Conservation (phyloP, 1,140 invertebrate species). For the Heliothis subflexa region DNA sequence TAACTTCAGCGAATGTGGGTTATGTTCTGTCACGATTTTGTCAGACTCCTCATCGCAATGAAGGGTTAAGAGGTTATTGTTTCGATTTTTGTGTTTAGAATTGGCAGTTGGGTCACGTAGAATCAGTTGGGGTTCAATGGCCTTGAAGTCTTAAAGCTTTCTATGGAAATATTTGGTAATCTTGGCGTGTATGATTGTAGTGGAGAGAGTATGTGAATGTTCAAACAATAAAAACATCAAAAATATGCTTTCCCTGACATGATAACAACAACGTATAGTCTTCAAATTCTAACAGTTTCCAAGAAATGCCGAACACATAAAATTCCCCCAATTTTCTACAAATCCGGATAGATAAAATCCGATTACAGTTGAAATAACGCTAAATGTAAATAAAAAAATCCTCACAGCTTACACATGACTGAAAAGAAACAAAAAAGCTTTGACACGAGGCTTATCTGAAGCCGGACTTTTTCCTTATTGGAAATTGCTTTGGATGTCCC, state of each 20-base stretch:
- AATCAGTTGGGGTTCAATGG: too few species aligned
- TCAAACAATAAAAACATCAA: too few species aligned
- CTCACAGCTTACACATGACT: conserved; percentile 14
- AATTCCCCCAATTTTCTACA: background rate
- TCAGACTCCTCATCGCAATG: conserved; percentile 23
- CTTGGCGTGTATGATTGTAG: too few species aligned
- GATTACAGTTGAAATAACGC: conserved; percentile 1
- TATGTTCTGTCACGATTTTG: conserved; percentile 35
- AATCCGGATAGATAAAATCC: conserved; percentile 1
- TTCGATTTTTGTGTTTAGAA: background rate
- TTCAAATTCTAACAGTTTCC: too few species aligned
- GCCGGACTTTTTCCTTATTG: conserved; percentile 33
- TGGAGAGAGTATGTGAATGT: too few species aligned
- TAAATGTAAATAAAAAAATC: conserved; percentile 19
- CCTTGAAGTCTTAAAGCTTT: too few species aligned
- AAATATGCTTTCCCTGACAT: too few species aligned
- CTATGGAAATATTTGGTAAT: too few species aligned
- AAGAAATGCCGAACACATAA: too few species aligned
- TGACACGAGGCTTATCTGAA: conserved; percentile 31
- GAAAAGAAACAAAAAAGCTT: conserved; percentile 35
- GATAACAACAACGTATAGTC: too few species aligned
- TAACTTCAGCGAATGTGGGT: conserved; percentile 28
- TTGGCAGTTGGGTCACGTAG: background rate
- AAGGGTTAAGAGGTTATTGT: conserved; percentile 14
- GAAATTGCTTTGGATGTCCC: conserved; percentile 33